Conservation (phyloP, 2,113 vertebrate genomes). For the Zapus hudsonius region DNA sequence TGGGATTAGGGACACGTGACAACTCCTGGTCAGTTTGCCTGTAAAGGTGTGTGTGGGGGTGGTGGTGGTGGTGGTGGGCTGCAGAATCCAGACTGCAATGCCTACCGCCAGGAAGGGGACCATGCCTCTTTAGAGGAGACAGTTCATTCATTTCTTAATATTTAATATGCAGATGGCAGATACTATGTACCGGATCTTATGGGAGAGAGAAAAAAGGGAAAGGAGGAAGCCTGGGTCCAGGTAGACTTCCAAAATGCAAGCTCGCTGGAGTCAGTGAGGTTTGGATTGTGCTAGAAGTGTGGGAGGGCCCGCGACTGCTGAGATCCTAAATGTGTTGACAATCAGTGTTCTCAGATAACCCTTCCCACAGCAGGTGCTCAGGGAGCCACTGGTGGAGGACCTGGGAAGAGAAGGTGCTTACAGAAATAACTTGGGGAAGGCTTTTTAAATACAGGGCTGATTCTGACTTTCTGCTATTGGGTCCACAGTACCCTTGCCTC, state of each 20-base stretch:
- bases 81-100: not conserved
- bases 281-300: constrained; percentile 2
- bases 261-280: not conserved
- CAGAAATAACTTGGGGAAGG: not conserved
- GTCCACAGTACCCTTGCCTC: not conserved
- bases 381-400: not conserved
- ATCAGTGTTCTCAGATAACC: not conserved
- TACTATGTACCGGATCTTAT: not conserved
- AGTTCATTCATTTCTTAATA: not conserved
- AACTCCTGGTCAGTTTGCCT: not conserved
- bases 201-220: not conserved
- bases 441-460: not conserved
- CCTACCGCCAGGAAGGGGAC: not conserved
- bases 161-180: not conserved
- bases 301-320: not conserved
- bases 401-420: not conserved
- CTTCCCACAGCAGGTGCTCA: not conserved
- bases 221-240: not conserved
- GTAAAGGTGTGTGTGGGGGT: not conserved
- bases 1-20: not conserved
- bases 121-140: not conserved
- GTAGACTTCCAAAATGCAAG: not conserved
- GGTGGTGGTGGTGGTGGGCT: not conserved
- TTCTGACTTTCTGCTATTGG: not conserved
- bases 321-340: not conserved